Evolutionary conservation across 2,888 invertebrate genomes (phyloP), one percentile per base, ranked within the genome.

Genomic region (Adineta ricciae): DNA sequence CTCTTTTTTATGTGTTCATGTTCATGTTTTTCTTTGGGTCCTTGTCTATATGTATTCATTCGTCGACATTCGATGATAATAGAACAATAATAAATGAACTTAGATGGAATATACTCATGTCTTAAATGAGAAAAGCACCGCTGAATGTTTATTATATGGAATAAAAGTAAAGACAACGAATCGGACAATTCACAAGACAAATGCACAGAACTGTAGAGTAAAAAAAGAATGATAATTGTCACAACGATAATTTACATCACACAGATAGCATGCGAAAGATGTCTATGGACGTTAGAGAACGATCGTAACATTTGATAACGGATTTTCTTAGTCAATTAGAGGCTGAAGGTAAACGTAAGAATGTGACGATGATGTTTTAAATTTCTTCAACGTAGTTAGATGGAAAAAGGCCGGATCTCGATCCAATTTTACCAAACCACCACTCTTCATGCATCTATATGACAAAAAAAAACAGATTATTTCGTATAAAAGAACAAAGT

Each of bases 341-440:
- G 50, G 19, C 14, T 50, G 19, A 16, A 9, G 9, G 11, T 7
- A 50, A 50, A 9, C 14, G 3, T 50, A 16, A 16, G 16, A 19
- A 16, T 46, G 11, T 46, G 46, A 8, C 11, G 46, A 50, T 50
- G 24, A 21, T 52, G 16, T 21, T 21, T 50, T 85, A 56, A 9
- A 83, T 83, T 72, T 73, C 36, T 90, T 96, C 95, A 84, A 97
- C 96, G 91, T 96, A 97, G 91, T 97, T 97, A 14, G 96, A 95
- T 1, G 96, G 96, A 90, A 97, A 97, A 64, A 97, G 92, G 1
- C 97, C 97, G 90, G 94, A 94, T 86, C 93, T 93, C 86, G 95
- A 95, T 89, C 94, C 94, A 89, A 95, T 95, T 87, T 94, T 92
- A 0, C 96, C 96, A 88, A 95, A 93, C 96, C 96, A 97, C 96